Evolutionary conservation across 2,797 vertebrate genomes (phyloP).

Genomic region (Platyrinchus mystaceus): DNA sequence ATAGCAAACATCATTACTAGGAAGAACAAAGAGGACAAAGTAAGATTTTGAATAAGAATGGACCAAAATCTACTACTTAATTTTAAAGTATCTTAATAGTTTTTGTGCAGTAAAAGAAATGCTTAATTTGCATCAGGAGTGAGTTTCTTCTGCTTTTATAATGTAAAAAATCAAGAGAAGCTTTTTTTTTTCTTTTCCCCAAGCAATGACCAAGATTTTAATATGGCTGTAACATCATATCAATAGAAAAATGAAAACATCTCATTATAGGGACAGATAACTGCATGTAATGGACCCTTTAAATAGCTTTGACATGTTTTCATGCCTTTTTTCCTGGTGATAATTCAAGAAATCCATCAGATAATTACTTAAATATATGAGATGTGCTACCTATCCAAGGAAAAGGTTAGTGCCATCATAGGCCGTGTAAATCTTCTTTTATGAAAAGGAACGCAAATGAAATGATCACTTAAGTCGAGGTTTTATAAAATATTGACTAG

Average conservation of each 20-base stretch:
- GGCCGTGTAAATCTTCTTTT: conserved; percentile 71
- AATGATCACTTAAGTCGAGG: conserved; percentile 63
- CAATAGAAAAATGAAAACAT: background rate
- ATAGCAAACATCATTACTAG: background rate
- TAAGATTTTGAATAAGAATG: background rate
- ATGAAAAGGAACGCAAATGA: conserved; percentile 68
- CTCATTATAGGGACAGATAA: background rate
- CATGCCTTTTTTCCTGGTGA: background rate
- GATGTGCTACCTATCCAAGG: conserved; percentile 37
- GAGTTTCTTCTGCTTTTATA: background rate
- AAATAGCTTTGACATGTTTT: conserved; percentile 21
- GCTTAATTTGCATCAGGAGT: background rate
- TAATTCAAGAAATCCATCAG: conserved; percentile 54
- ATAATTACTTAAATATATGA: conserved; percentile 72
- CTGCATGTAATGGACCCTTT: background rate
- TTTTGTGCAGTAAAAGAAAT: background rate
- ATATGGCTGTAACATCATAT: background rate
- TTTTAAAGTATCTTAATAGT: background rate
- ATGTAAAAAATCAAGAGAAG: background rate
- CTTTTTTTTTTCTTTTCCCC: background rate
- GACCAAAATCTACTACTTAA: background rate
- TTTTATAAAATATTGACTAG: conserved; percentile 73
- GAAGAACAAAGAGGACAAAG: background rate
- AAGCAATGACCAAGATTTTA: background rate
- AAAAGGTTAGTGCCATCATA: conserved; percentile 68